A percentile compares a stretch with the other conserved stretches of the same genome.
These are phyloP conservation scores for Drosophila navojoa DNA, from an alignment of 1,140 invertebrate genomes.

Conservation along the genomic window DNA sequence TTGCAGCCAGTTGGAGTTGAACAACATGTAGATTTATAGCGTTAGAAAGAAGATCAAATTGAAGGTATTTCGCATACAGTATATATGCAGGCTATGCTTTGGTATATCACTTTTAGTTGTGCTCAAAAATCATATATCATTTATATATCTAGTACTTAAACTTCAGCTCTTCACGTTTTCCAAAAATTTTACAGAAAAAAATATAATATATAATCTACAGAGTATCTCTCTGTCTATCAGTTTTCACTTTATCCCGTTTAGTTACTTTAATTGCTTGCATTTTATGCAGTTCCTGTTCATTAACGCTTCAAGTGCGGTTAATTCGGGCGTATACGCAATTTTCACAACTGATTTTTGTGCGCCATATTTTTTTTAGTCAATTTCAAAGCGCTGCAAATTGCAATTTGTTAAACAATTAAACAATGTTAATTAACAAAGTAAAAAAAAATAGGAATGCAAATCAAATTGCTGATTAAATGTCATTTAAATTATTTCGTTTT, in stretches of 20 bases:
- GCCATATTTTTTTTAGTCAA: not conserved
- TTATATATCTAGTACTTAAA: too few species aligned
- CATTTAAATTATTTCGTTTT: not conserved
- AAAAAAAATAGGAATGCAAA: not conserved
- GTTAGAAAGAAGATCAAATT: too few species aligned
- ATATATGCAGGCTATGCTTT: not conserved
- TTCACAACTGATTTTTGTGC: constrained; percentile 4
- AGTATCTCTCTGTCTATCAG: not conserved
- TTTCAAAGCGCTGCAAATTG: not conserved
- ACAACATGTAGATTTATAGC: too few species aligned
- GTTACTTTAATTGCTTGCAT: not conserved
- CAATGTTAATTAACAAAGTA: not conserved
- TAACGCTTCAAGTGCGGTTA: constrained; percentile 38
- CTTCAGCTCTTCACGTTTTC: too few species aligned
- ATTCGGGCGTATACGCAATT: constrained; percentile 34
- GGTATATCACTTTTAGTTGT: too few species aligned
- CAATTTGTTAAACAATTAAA: not conserved
- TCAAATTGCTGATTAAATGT: not conserved
- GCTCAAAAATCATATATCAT: too few species aligned
- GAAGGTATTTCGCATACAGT: too few species aligned
- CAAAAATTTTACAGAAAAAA: too few species aligned
- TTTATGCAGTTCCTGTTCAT: constrained; percentile 34
- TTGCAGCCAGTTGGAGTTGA: too few species aligned
- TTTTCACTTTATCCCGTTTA: not conserved
- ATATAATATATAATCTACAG: not conserved